Evolutionary conservation across 2,888 invertebrate species (phyloP).

Genomic region (Agrilus biguttatus): DNA sequence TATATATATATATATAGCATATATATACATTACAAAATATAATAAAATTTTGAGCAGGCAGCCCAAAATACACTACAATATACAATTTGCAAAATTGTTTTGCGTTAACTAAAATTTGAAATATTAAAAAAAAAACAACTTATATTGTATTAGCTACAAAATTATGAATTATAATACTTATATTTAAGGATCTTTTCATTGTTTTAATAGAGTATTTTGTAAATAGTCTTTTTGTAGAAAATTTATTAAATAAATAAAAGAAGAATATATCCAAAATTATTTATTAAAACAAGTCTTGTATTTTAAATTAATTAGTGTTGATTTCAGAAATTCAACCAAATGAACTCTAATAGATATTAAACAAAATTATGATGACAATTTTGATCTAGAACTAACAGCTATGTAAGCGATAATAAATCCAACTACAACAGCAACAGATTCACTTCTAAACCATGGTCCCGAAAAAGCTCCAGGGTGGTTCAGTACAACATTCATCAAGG

Average conservation of each 20-base stretch:
- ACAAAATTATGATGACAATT: conserved; percentile 50
- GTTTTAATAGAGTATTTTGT: too few relatives aligned
- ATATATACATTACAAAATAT: too few relatives aligned
- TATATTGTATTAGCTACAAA: too few relatives aligned
- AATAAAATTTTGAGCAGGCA: too few relatives aligned
- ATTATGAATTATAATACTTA: too few relatives aligned
- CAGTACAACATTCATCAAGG: conserved; percentile 55
- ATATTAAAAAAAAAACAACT: too few relatives aligned
- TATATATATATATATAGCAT: too few relatives aligned
- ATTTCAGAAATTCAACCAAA: conserved; percentile 1
- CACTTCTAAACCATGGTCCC: conserved; percentile 87
- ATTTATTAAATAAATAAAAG: not conserved
- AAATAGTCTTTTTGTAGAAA: too few relatives aligned
- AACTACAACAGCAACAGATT: conserved; percentile 69
- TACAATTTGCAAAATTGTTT: too few relatives aligned
- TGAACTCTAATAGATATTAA: conserved; percentile 1
- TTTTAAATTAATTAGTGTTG: conserved; percentile 3
- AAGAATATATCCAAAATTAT: conserved; percentile 2
- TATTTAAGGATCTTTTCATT: too few relatives aligned
- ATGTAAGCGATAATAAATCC: conserved; percentile 72
- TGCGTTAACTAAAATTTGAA: too few relatives aligned
- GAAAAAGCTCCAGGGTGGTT: conserved; percentile 71
- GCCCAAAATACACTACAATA: too few relatives aligned
- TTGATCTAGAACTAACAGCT: conserved; percentile 72
- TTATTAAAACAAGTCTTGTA: conserved; percentile 4